Conservation (phyloP, 2,888 invertebrate genomes). For the Gnatocerus cornutus region DNA sequence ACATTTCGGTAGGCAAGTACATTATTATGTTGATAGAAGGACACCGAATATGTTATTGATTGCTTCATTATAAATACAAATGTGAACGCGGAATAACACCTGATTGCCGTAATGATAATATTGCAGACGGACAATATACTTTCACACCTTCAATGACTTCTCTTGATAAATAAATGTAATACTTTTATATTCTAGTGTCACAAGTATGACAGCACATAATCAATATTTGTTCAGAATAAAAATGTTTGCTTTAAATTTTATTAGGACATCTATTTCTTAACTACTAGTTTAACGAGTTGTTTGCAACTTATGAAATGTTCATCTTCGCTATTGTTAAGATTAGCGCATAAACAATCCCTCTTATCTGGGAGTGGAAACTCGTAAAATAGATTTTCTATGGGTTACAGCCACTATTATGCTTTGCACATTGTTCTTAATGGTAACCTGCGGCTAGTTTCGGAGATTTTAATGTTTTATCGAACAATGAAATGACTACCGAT, state of each 20-base stretch:
- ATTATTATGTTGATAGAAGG: conserved; percentile 41
- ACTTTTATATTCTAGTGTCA: conserved; percentile 52
- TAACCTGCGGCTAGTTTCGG: conserved; percentile 51
- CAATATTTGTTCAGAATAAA: conserved; percentile 55
- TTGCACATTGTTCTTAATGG: conserved; percentile 55
- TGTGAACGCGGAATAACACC: conserved; percentile 37
- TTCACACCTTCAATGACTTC: conserved; percentile 48
- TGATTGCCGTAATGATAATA: conserved; percentile 43
- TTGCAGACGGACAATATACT: conserved; percentile 42
- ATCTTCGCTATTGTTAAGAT: conserved; percentile 50
- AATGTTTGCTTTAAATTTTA: conserved; percentile 55
- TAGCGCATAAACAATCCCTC: conserved; percentile 42
- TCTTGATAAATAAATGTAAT: conserved; percentile 51
- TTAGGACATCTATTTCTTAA: conserved; percentile 54
- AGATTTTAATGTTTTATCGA: conserved; percentile 39
- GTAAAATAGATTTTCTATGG: conserved; percentile 55
- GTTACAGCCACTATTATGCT: conserved; percentile 51
- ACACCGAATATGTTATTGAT: conserved; percentile 43
- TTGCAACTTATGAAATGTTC: conserved; percentile 51
- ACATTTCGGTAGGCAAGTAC: conserved; percentile 34
- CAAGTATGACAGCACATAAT: conserved; percentile 51
- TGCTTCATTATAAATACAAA: conserved; percentile 39
- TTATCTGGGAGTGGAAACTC: conserved; percentile 54
- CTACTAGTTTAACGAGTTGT: conserved; percentile 54
- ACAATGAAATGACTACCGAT: conserved; percentile 46